Conservation (phyloP, 2,113 vertebrate species). For the Carassius auratus region DNA sequence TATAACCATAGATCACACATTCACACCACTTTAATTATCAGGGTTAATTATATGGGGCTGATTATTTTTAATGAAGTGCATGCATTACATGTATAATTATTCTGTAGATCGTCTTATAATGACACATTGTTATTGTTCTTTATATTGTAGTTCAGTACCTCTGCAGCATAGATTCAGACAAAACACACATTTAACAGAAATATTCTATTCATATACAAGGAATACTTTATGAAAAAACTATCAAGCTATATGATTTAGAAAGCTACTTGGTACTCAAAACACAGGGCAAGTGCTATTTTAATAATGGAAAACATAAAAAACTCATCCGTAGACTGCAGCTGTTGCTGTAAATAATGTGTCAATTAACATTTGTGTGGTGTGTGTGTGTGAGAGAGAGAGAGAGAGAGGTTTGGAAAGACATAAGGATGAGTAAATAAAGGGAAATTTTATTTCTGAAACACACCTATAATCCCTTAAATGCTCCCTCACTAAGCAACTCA, state of each 20-base stretch:
- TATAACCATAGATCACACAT: background rate
- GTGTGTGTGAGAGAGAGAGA: background rate
- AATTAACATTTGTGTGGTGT: background rate
- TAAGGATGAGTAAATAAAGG: background rate
- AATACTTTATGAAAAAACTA: background rate
- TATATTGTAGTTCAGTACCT: background rate
- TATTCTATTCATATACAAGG: background rate
- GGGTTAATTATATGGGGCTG: background rate
- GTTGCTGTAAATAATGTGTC: constrained; percentile 1
- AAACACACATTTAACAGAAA: background rate
- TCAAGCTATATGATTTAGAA: background rate
- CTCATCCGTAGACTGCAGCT: background rate
- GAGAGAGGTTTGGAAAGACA: background rate
- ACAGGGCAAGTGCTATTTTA: background rate
- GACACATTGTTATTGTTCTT: background rate
- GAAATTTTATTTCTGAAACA: background rate
- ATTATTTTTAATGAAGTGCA: background rate
- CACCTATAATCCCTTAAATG: background rate
- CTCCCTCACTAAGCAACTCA: background rate
- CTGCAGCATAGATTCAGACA: background rate
- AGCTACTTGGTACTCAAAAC: background rate
- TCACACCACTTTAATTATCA: constrained; percentile 1
- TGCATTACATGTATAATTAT: background rate
- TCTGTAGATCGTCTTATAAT: background rate
- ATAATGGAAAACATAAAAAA: background rate